Evolutionary conservation across 2,113 vertebrate genomes (phyloP).

Genomic region (Apaloderma vittatum): DNA sequence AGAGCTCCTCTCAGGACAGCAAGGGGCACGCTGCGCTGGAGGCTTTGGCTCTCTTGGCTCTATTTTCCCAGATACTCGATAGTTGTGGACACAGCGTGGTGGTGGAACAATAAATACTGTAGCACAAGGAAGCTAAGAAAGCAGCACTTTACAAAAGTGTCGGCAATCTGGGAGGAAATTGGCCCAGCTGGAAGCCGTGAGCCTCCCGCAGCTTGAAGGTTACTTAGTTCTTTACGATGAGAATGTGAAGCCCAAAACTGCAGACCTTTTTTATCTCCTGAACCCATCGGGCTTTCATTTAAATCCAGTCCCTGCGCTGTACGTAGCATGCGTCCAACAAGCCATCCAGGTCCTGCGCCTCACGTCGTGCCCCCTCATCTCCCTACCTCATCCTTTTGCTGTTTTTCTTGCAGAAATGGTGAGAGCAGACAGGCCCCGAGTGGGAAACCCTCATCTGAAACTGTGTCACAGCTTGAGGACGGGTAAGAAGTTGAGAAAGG

Average conservation of each 20-base stretch:
- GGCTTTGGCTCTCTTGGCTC: background rate
- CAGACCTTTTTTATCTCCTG: background rate
- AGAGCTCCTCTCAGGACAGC: background rate
- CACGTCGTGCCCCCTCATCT: background rate
- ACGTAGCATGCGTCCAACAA: accelerated
- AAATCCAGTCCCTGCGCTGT: background rate
- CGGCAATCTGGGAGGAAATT: background rate
- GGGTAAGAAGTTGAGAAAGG: background rate
- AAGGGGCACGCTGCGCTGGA: background rate
- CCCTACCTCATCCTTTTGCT: background rate
- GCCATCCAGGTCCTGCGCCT: background rate
- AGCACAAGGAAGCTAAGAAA: background rate
- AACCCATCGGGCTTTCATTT: background rate
- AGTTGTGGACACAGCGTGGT: background rate
- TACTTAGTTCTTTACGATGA: background rate
- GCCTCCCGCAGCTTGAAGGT: background rate
- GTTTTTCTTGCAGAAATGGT: slow-evolving; percentile 20
- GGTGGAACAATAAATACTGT: background rate
- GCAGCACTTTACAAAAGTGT: background rate
- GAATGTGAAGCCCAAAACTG: background rate
- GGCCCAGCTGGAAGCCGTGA: background rate
- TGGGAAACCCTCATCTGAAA: background rate
- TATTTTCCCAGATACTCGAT: background rate
- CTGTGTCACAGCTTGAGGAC: background rate
- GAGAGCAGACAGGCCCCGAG: background rate